A percentile compares a stretch with the other conserved stretches of the same genome.
Evolutionary conservation across 2,797 vertebrate genomes (phyloP).

Genomic region (Gymnoscopelus microlampas): DNA sequence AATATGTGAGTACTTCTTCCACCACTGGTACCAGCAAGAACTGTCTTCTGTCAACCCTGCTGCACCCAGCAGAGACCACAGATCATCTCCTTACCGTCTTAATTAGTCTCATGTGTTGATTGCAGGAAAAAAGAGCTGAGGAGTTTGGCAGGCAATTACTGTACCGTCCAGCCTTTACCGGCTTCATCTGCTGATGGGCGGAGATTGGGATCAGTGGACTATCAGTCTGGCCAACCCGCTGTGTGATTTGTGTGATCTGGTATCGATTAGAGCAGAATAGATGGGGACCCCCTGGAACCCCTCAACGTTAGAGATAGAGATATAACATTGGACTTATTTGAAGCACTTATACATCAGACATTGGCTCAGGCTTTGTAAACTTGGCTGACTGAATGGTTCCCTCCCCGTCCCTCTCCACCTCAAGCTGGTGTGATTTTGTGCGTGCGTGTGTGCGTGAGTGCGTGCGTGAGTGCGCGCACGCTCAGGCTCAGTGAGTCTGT

Average conservation of each 20-base stretch:
- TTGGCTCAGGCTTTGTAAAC: too few species aligned
- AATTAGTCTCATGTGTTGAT: constrained; percentile 69
- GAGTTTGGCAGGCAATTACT: constrained; percentile 65
- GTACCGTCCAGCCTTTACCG: constrained; percentile 56
- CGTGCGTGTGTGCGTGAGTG: too few species aligned
- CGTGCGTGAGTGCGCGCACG: too few species aligned
- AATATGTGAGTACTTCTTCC: too few species aligned
- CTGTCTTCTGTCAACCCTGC: constrained; percentile 16
- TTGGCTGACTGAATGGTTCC: too few species aligned
- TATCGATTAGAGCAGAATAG: constrained; percentile 64
- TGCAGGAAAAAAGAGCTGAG: constrained; percentile 36
- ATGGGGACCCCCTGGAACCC: not conserved
- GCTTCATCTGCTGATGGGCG: constrained; percentile 62
- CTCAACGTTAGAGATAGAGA: too few species aligned
- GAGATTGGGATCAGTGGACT: constrained; percentile 68
- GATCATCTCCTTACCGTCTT: constrained; percentile 52
- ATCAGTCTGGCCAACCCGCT: constrained; percentile 46
- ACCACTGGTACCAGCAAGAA: too few species aligned
- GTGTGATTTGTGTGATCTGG: constrained; percentile 48
- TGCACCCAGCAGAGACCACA: constrained; percentile 35
- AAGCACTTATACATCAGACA: too few species aligned
- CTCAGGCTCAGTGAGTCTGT: too few species aligned
- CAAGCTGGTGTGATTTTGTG: too few species aligned
- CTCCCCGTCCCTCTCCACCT: too few species aligned
- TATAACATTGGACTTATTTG: too few species aligned